Conservation (phyloP, 64 coral and sea anemone species). For the Exaiptasia diaphana region DNA sequence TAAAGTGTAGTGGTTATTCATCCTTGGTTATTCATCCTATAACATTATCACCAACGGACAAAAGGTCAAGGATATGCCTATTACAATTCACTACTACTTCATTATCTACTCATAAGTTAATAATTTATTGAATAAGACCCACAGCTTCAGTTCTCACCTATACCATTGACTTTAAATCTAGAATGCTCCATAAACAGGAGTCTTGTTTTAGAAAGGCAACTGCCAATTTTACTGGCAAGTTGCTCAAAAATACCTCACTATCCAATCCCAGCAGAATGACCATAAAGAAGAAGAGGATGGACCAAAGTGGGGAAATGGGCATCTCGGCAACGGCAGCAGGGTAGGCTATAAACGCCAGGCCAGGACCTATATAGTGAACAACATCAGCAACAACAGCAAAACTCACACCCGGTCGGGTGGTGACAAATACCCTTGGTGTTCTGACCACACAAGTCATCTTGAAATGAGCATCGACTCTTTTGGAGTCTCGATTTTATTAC, state of each 20-base stretch:
- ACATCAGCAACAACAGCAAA: slow-evolving; percentile 20
- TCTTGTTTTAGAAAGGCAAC: slow-evolving; percentile 3
- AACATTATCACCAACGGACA: too few relatives aligned
- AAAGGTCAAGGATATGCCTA: too few relatives aligned
- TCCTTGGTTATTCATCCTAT: too few relatives aligned
- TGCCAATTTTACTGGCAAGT: slow-evolving; percentile 24
- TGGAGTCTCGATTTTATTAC: too few relatives aligned
- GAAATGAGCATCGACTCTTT: too few relatives aligned
- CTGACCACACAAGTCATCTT: slow-evolving; percentile 11
- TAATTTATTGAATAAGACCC: not conserved
- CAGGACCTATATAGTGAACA: slow-evolving; percentile 36
- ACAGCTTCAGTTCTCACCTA: slow-evolving; percentile 17
- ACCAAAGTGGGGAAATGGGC: slow-evolving; percentile 76
- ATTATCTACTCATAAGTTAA: too few relatives aligned
- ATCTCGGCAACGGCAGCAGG: slow-evolving; percentile 72
- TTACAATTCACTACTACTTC: too few relatives aligned
- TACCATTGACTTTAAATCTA: too few relatives aligned
- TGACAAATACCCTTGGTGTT: not conserved
- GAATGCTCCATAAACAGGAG: too few relatives aligned
- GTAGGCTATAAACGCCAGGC: slow-evolving; percentile 64
- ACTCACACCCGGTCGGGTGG: slow-evolving; percentile 26
- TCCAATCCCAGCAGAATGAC: slow-evolving; percentile 66
- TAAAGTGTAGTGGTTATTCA: too few relatives aligned
- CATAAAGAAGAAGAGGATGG: slow-evolving; percentile 75
- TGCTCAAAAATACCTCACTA: slow-evolving; percentile 59